Evolutionary conservation across 2,888 invertebrate species (phyloP), one percentile per base, ranked within the genome.

Genomic region (Agelastica alni): DNA sequence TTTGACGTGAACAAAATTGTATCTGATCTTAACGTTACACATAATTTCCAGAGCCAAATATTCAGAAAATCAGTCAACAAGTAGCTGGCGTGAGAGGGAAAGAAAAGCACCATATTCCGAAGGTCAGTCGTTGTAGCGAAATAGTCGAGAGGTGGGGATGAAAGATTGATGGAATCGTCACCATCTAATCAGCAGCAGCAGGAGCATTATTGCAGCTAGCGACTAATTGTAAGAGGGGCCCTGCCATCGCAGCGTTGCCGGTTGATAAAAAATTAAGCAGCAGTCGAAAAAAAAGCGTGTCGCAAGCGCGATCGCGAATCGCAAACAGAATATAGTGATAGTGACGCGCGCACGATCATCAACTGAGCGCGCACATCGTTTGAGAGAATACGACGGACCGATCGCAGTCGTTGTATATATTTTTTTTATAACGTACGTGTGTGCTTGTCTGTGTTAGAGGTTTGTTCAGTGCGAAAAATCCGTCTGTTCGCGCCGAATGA

Each of bases 401-500:
- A 39, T 18, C 20, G n/a, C n/a, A 39, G 37, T 39, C 37, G 37
- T 39, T 39, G n/a, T n/a, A n/a, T n/a, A n/a, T n/a, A 14, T 39
- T 39, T 16, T 39, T 20, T 51, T 55, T 26, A 39, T 46, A 54
- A 53, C 66, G 66, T 59, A 61, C 6, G 37, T 6, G 37, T 12
- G 37, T 62, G 59, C 60, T 57, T 18, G 17, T 63, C 61, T 61
- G 47, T 52, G 45, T 51, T 42, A 34, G 42, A 48, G 20, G 53
- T 55, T 57, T 51, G 49, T 51, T 44, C 56, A 53, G 56, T 55
- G 55, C 43, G 58, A 43, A 41, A n/a, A 22, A 56, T 43, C 37
- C 43, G 47, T 37, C 20, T 46, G 39, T 53, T 59, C 59, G 59
- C 67, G 64, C 63, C 61, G 59, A 56, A 70, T 69, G 68, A 65